Percentiles rank a stretch among this genome's conserved stretches.
phyloP scores from a whole-genome alignment of 2,888 invertebrate species.

The Calliopum simillimum region DNA sequence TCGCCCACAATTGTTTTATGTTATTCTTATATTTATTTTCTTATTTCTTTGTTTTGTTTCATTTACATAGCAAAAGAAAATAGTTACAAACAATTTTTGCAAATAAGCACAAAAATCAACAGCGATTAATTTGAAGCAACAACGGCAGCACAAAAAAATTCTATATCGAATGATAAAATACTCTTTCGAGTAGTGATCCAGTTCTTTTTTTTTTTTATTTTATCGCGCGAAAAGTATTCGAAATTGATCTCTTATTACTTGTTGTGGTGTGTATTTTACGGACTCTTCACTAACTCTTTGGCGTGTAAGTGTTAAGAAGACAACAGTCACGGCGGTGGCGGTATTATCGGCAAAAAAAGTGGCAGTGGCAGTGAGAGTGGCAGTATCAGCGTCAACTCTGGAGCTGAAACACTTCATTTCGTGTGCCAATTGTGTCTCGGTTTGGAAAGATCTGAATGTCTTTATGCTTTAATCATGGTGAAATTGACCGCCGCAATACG shows the following conservation, averaged over 20 bases:
- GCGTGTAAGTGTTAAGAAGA: not conserved
- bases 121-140: not conserved
- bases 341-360: not conserved
- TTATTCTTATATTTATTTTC: too few species aligned
- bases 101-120: too few species aligned
- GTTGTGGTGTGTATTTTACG: too few species aligned
- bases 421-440: slow-evolving; percentile 48
- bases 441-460: slow-evolving; percentile 71
- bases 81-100: too few species aligned
- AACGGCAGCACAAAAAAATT: slow-evolving; percentile 7
- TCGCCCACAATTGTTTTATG: too few species aligned
- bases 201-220: not conserved
- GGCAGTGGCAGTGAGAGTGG: slow-evolving; percentile 21
- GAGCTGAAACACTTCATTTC: slow-evolving; percentile 12
- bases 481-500: slow-evolving; percentile 77
- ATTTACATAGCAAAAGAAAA: too few species aligned
- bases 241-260: too few species aligned
- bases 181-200: slow-evolving; percentile 1
- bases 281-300: too few species aligned
- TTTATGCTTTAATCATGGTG: slow-evolving; percentile 87
- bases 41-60: too few species aligned
- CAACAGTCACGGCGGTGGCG: slow-evolving; percentile 31
- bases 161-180: not conserved
- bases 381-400: not conserved
- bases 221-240: too few species aligned